Conservation (phyloP, 2,888 invertebrate species). For the Euplexia lucipara region DNA sequence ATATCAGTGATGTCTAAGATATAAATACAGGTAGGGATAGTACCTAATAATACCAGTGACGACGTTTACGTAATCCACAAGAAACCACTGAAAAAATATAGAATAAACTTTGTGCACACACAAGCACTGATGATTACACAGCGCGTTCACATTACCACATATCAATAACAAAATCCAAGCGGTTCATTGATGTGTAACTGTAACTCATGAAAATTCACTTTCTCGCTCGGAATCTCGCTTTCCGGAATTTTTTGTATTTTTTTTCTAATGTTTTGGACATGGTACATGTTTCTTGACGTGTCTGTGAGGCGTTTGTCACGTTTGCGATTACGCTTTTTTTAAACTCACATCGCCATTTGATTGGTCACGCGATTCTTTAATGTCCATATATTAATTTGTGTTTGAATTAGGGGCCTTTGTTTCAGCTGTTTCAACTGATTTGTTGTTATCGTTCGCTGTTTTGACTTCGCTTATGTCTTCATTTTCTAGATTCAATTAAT, state of each 20-base stretch:
- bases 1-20: no score
- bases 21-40: no score
- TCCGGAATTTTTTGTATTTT: slow-evolving; percentile 61
- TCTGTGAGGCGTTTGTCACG: slow-evolving; percentile 50
- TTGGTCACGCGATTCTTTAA: slow-evolving; percentile 62
- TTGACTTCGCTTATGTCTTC: slow-evolving; percentile 10
- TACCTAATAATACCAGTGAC: neutral
- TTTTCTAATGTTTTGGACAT: slow-evolving; percentile 61
- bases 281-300: slow-evolving; percentile 60
- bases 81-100: neutral
- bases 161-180: slow-evolving; percentile 23
- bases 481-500: slow-evolving; percentile 37
- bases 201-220: slow-evolving; percentile 64
- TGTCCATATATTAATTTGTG: slow-evolving; percentile 47
- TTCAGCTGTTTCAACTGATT: slow-evolving; percentile 25
- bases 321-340: slow-evolving; percentile 53
- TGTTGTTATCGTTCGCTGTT: slow-evolving; percentile 7
- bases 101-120: slow-evolving; percentile 11
- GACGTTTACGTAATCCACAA: neutral
- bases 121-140: slow-evolving; percentile 1
- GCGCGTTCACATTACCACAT: slow-evolving; percentile 24
- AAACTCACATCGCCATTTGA: slow-evolving; percentile 29
- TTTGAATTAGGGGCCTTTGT: slow-evolving; percentile 30
- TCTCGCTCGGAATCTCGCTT: slow-evolving; percentile 55
- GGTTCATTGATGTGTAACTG: slow-evolving; percentile 63